These are phyloP conservation scores for Ptiloglossa arizonensis DNA, from an alignment of 1,140 invertebrate genomes.

Conservation along the genomic window DNA sequence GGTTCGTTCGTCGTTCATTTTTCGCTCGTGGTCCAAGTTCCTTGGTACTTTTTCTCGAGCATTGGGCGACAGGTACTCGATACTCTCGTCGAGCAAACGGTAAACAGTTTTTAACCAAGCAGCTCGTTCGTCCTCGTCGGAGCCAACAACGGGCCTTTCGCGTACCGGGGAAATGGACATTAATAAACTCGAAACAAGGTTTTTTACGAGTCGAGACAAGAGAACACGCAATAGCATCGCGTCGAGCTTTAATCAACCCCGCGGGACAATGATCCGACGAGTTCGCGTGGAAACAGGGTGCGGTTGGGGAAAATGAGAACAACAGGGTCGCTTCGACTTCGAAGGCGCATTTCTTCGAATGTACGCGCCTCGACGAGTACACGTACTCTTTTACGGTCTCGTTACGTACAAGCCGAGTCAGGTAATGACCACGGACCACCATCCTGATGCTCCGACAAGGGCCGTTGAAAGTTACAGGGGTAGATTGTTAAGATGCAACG, in stretches of 20 bases:
- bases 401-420: conserved; percentile 35
- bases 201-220: neutral
- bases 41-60: too few relatives aligned
- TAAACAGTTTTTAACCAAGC: too few relatives aligned
- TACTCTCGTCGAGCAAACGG: too few relatives aligned
- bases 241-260: conserved; percentile 16
- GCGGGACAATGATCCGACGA: neutral
- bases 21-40: too few relatives aligned
- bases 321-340: neutral
- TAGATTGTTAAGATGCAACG: conserved; percentile 52
- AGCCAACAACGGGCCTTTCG: too few relatives aligned
- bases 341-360: neutral
- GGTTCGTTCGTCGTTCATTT: too few relatives aligned
- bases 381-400: conserved; percentile 38
- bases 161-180: neutral
- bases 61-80: too few relatives aligned
- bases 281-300: neutral
- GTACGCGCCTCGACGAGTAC: neutral
- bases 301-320: too few relatives aligned
- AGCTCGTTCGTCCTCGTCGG: too few relatives aligned
- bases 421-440: conserved; percentile 50
- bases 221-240: neutral
- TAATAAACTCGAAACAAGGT: neutral
- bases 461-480: conserved; percentile 37
- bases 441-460: conserved; percentile 34